Evolutionary conservation across 37 sponge, comb jelly and placozoan genomes (phyloP), one percentile per base, ranked within the genome.

Genomic region (Beroe ovata): DNA sequence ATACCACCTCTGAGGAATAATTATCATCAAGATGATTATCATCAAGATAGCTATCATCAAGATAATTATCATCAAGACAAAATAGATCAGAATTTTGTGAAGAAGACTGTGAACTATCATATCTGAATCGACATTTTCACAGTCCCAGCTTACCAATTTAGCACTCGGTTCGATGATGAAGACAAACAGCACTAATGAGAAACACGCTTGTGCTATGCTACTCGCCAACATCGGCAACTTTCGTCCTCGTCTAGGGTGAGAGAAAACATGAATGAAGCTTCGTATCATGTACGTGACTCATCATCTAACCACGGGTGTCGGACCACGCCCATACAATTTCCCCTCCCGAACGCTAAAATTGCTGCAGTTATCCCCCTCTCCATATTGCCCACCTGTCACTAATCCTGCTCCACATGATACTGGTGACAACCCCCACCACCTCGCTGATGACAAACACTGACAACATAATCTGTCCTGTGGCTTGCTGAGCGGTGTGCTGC

Each of bases 211-310:
- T 33, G 69, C 69, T 32, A 66, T 1, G 34, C 69, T 29, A 30
- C 69, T 66, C 16, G 69, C 69, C 69, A 66, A 25, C 69, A 66
- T 66, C 16, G 69, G 69, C 69, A 25, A 66, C 69, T 66, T 66
- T 33, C 69, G 32, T 32, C 69, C 69, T 4, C 19, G 18, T 18
- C 69, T 66, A 37, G 34, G 21, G 6, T 61, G 28, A 26, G 8
- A 61, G n/a, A n/a, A n/a, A n/a, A n/a, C n/a, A n/a, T n/a, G n/a
- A n/a, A n/a, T n/a, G n/a, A n/a, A n/a, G n/a, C n/a, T n/a, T n/a
- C n/a, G n/a, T n/a, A n/a, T n/a, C n/a, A n/a, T n/a, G n/a, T n/a
- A n/a, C n/a, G n/a, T n/a, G n/a, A n/a, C n/a, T n/a, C n/a, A n/a
- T n/a, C n/a, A n/a, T n/a, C n/a, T n/a, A n/a, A n/a, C n/a, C n/a